Conservation (phyloP, 2,888 invertebrate species). For the Rhaphigaster nebulosa region DNA sequence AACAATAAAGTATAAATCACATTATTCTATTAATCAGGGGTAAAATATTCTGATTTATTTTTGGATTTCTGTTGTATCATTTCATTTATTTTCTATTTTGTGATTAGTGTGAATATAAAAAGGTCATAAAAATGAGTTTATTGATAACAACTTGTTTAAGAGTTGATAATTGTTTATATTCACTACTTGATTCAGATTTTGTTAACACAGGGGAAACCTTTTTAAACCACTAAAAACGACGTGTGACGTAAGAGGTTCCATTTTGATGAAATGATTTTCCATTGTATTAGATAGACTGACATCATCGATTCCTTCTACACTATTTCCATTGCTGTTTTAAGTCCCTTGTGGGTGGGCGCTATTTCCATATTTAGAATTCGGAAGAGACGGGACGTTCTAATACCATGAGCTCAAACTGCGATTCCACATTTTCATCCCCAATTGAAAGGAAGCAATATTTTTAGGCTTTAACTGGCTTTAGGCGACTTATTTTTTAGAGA, state of each 20-base stretch:
- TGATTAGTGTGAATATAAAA: no score
- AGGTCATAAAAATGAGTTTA: no score
- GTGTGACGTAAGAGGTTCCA: neutral
- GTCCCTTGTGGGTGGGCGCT: neutral
- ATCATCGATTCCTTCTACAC: neutral
- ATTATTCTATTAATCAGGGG: no score
- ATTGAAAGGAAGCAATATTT: neutral
- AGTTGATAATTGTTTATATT: no score
- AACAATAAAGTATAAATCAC: no score
- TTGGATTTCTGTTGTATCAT: no score
- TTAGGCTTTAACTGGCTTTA: neutral
- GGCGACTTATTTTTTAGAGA: neutral
- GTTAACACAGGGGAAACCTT: no score
- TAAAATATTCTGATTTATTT: no score
- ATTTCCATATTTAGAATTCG: neutral
- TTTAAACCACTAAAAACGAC: no score
- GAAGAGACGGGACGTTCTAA: neutral
- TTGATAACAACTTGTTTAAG: no score
- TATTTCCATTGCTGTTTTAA: neutral
- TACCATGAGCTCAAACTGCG: neutral
- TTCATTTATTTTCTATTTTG: no score
- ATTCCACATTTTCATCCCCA: neutral
- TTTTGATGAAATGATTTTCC: neutral
- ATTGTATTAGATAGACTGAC: neutral
- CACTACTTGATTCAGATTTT: no score